phyloP scores from a whole-genome alignment of 1,140 invertebrate genomes.

The Diachasma alloeum region DNA sequence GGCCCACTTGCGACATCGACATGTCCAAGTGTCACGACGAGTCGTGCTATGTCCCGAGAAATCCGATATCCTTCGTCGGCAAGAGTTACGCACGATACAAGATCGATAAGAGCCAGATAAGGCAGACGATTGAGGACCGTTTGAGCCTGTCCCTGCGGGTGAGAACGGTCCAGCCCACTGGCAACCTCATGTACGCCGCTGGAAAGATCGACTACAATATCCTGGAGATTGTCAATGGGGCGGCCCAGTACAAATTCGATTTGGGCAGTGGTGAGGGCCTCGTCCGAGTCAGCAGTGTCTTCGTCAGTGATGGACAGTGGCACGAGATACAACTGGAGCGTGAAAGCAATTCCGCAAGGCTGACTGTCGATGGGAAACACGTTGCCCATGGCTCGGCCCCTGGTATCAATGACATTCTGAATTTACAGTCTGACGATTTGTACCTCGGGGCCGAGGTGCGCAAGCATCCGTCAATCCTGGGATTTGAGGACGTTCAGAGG shows the following conservation, averaged over 20 bases:
- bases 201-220: conserved; percentile 90
- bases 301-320: conserved; percentile 89
- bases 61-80: conserved; percentile 83
- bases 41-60: conserved; percentile 73
- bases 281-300: conserved; percentile 76
- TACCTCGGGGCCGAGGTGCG: conserved; percentile 86
- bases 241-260: conserved; percentile 88
- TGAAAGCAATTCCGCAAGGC: conserved; percentile 77
- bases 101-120: conserved; percentile 70
- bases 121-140: conserved; percentile 79
- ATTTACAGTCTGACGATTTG: conserved; percentile 84
- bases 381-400: conserved; percentile 82
- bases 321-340: conserved; percentile 86
- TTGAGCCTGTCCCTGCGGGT: conserved; percentile 82
- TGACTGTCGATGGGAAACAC: conserved; percentile 82
- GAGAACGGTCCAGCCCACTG: conserved; percentile 83
- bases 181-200: conserved; percentile 86
- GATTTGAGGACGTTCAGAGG: conserved; percentile 77
- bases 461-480: conserved; percentile 73
- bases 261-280: conserved; percentile 91
- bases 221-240: conserved; percentile 84
- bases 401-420: conserved; percentile 83
- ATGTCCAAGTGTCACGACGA: conserved; percentile 72
- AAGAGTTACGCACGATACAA: conserved; percentile 86
- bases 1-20: conserved; percentile 73